A percentile compares a stretch with the other conserved stretches of the same genome.
These are phyloP conservation scores for Drosophila seguyi DNA, from an alignment of 1,140 invertebrate genomes.

Conservation along the genomic window DNA sequence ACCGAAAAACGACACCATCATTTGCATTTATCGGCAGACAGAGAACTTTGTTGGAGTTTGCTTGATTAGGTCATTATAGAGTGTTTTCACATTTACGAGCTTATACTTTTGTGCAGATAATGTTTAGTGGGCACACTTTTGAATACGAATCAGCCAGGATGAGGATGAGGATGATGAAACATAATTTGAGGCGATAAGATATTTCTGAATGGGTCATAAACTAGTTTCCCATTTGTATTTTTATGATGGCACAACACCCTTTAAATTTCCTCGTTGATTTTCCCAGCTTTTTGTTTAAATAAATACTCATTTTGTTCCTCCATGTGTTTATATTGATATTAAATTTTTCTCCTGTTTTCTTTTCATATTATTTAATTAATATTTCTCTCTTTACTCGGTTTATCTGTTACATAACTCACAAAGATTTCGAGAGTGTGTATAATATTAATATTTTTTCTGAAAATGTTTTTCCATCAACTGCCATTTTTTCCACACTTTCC, in stretches of 20 bases:
- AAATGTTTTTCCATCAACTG: constrained; percentile 20
- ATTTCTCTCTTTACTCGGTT: constrained; percentile 2
- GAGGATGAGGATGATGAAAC: neutral
- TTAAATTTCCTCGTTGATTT: neutral
- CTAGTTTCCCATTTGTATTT: constrained; percentile 7
- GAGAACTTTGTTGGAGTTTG: constrained; percentile 26
- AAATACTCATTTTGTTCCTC: neutral
- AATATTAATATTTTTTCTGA: neutral
- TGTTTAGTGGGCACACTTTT: constrained; percentile 31
- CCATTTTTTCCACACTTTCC: constrained; percentile 26
- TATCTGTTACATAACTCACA: constrained; percentile 12
- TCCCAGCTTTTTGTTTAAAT: neutral
- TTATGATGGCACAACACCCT: neutral
- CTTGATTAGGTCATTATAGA: constrained; percentile 63
- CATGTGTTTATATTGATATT: neutral
- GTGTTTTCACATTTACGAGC: constrained; percentile 62
- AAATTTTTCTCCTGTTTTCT: neutral
- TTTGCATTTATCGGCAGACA: constrained; percentile 41
- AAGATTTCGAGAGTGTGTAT: neutral
- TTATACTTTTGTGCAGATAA: constrained; percentile 34
- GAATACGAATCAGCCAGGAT: constrained; percentile 15
- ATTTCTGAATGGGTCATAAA: constrained; percentile 22
- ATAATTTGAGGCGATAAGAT: constrained; percentile 10
- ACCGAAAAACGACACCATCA: constrained; percentile 29
- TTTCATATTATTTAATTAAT: constrained; percentile 17